A percentile compares a stretch with the other conserved stretches of the same genome.
Conservation (phyloP, 2,888 invertebrate genomes). For the Zaprionus bogoriensis region DNA sequence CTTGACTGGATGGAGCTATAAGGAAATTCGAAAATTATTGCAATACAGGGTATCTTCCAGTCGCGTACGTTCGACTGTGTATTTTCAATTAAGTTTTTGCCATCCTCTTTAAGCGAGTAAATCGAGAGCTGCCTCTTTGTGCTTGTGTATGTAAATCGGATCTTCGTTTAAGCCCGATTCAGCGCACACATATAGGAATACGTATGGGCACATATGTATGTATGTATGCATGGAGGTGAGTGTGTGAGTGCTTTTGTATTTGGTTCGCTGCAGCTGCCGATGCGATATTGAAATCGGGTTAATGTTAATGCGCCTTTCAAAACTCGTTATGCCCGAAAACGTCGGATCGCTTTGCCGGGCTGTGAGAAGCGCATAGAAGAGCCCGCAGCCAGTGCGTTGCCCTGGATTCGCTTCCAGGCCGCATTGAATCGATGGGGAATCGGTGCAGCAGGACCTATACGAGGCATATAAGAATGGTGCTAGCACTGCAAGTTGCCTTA, state of each 20-base stretch:
- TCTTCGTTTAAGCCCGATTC: background rate
- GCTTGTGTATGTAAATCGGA: conserved; percentile 6
- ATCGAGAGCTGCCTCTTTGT: conserved; percentile 18
- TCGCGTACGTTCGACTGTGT: background rate
- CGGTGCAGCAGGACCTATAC: conserved; percentile 31
- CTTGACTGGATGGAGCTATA: background rate
- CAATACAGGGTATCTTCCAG: background rate
- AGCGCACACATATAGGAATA: background rate
- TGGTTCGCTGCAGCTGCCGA: conserved; percentile 27
- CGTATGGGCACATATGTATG: background rate
- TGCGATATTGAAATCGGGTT: conserved; percentile 64
- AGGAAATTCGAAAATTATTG: background rate
- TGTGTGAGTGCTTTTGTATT: background rate
- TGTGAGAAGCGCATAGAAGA: conserved; percentile 40
- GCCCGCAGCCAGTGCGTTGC: conserved; percentile 26
- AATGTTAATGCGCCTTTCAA: conserved; percentile 57
- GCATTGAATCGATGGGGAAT: conserved; percentile 2
- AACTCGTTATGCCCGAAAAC: conserved; percentile 63
- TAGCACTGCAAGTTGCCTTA: conserved; percentile 12
- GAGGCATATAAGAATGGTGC: conserved; percentile 48
- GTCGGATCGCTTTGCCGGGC: background rate
- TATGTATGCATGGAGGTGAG: background rate
- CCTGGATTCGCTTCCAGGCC: conserved; percentile 14
- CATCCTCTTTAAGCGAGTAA: conserved; percentile 1
- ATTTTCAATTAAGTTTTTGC: background rate